A percentile compares a stretch with the other conserved stretches of the same genome.
Evolutionary conservation across 2,888 invertebrate genomes (phyloP).

Genomic region (Tipula lateralis): DNA sequence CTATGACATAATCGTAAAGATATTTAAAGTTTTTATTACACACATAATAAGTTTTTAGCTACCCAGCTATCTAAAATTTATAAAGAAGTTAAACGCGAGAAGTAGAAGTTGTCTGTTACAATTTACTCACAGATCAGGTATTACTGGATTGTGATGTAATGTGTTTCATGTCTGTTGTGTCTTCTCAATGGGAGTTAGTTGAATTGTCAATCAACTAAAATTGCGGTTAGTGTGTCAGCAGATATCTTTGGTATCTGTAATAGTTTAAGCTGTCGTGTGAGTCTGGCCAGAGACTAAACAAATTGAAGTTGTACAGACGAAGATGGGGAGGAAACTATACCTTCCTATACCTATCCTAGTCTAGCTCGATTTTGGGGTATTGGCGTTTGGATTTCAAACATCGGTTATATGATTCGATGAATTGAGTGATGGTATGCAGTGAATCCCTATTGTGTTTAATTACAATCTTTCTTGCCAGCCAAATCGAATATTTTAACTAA

Average conservation of each 20-base stretch:
- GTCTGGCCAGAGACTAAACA: no score
- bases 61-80: not conserved
- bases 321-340: no score
- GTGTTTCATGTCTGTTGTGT: not conserved
- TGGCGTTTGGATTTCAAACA: no score
- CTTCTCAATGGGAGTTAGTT: not conserved
- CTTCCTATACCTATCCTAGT: no score
- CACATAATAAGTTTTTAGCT: not conserved
- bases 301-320: no score
- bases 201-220: not conserved
- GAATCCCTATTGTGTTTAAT: no score
- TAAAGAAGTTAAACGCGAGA: not conserved
- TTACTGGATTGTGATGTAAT: not conserved
- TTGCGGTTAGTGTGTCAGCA: not conserved
- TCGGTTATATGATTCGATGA: no score
- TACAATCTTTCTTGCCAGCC: no score
- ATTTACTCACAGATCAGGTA: not conserved
- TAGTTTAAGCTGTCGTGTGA: no score
- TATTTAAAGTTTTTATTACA: not conserved
- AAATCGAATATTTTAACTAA: no score
- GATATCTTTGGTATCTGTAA: not conserved
- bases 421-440: no score
- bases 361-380: no score
- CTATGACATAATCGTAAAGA: not conserved
- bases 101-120: not conserved